These are phyloP conservation scores for Dasysyrphus albostriatus DNA, from an alignment of 2,888 invertebrate species.

Conservation along the genomic window DNA sequence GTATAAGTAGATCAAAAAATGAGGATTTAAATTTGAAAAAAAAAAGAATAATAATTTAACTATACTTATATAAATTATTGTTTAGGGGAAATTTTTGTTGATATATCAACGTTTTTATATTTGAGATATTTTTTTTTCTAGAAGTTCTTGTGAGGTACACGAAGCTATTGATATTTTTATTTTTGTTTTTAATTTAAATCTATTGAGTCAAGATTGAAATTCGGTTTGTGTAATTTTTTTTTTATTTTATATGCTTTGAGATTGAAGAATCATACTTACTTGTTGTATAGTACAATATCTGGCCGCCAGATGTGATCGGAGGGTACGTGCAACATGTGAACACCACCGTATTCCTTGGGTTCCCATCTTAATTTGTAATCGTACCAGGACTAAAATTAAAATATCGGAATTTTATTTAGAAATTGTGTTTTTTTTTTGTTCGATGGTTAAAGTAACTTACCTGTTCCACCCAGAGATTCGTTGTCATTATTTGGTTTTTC, in stretches of 20 bases:
- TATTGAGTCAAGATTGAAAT: slow-evolving; percentile 15
- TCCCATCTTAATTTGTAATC: slow-evolving; percentile 95
- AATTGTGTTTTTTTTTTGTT: not conserved
- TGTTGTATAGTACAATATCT: slow-evolving; percentile 92
- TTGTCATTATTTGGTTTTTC: slow-evolving; percentile 97
- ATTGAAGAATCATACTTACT: slow-evolving; percentile 85
- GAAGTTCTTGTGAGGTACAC: slow-evolving; percentile 20
- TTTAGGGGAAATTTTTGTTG: slow-evolving; percentile 32
- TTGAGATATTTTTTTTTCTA: slow-evolving; percentile 10
- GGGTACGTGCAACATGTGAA: slow-evolving; percentile 93
- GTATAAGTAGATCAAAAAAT: slow-evolving; percentile 5
- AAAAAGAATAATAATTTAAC: slow-evolving; percentile 35
- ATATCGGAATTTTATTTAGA: not conserved
- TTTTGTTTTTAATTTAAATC: not conserved
- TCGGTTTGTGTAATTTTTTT: slow-evolving; percentile 17
- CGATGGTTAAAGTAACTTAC: slow-evolving; percentile 83
- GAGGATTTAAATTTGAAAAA: slow-evolving; percentile 7
- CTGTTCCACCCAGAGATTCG: slow-evolving; percentile 91
- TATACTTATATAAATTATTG: slow-evolving; percentile 15
- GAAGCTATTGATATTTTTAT: not conserved
- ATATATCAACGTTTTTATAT: slow-evolving; percentile 27
- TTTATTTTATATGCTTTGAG: not conserved
- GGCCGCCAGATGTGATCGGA: slow-evolving; percentile 94
- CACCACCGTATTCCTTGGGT: slow-evolving; percentile 93
- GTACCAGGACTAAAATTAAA: slow-evolving; percentile 90